phyloP scores from a whole-genome alignment of 2,113 vertebrate species.

The Chrysemys picta region DNA sequence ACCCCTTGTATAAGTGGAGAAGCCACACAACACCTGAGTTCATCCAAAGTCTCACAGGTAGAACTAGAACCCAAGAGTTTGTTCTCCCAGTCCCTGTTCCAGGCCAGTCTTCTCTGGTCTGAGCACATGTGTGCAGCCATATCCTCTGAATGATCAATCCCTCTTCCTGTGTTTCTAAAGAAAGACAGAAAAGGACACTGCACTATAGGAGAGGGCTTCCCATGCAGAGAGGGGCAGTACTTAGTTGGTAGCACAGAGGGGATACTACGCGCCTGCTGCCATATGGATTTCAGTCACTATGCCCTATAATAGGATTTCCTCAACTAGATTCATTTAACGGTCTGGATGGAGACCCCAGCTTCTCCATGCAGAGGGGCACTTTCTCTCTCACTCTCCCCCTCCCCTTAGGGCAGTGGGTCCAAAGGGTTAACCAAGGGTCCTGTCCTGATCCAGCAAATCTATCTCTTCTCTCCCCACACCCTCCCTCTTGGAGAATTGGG shows the following conservation, averaged over 20 bases:
- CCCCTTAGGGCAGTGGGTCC: background rate
- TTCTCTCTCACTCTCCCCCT: background rate
- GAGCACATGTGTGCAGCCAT: background rate
- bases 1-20: background rate
- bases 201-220: background rate
- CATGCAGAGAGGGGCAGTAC: background rate
- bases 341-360: background rate
- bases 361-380: background rate
- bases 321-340: background rate
- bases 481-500: background rate
- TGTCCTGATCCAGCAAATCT: background rate
- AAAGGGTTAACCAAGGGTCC: background rate
- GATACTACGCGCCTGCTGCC: too few relatives aligned
- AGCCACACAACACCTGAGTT: background rate
- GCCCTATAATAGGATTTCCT: background rate
- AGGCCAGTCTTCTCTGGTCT: background rate
- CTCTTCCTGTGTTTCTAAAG: background rate
- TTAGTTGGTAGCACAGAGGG: background rate
- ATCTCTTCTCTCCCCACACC: background rate
- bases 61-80: constrained; percentile 12
- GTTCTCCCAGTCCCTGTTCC: background rate
- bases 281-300: accelerated
- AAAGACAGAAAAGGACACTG: background rate
- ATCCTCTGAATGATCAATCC: background rate
- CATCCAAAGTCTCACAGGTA: background rate